phyloP scores from a whole-genome alignment of 2,113 vertebrate genomes.

The Parus major region DNA sequence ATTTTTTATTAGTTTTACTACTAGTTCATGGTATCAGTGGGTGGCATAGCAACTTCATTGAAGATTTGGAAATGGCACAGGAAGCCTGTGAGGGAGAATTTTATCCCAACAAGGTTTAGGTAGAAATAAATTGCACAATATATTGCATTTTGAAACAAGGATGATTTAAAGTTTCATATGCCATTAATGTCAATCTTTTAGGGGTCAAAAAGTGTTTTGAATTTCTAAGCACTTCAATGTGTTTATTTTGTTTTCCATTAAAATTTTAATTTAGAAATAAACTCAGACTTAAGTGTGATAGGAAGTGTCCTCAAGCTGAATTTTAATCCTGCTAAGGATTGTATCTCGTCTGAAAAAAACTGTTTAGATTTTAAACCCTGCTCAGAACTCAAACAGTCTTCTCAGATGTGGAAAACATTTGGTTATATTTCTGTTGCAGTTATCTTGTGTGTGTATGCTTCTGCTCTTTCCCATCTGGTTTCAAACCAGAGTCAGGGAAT shows the following conservation, averaged over 20 bases:
- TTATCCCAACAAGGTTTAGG: background rate
- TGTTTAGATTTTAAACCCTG: slow-evolving; percentile 40
- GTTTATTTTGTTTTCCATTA: slow-evolving; percentile 35
- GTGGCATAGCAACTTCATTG: background rate
- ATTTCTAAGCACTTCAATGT: slow-evolving; percentile 34
- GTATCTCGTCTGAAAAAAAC: slow-evolving; percentile 22
- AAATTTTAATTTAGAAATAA: slow-evolving; percentile 61
- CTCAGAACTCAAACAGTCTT: slow-evolving; percentile 18
- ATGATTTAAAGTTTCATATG: slow-evolving; percentile 39
- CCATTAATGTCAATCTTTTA: slow-evolving; percentile 36
- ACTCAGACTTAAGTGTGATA: slow-evolving; percentile 10
- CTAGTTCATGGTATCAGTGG: background rate
- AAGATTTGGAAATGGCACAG: background rate
- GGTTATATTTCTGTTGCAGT: slow-evolving; percentile 62
- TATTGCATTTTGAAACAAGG: background rate
- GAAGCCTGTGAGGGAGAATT: background rate
- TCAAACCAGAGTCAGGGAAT: slow-evolving; percentile 34
- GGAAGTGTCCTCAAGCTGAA: slow-evolving; percentile 39
- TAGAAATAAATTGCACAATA: background rate
- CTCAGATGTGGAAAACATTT: slow-evolving; percentile 62
- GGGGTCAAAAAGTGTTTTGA: slow-evolving; percentile 34
- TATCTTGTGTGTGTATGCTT: slow-evolving; percentile 39
- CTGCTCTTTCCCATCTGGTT: slow-evolving; percentile 65
- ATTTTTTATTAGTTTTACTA: background rate
- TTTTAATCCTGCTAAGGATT: slow-evolving; percentile 54